Conservation (phyloP, 2,113 vertebrate genomes). For the Corythaeola cristata region DNA sequence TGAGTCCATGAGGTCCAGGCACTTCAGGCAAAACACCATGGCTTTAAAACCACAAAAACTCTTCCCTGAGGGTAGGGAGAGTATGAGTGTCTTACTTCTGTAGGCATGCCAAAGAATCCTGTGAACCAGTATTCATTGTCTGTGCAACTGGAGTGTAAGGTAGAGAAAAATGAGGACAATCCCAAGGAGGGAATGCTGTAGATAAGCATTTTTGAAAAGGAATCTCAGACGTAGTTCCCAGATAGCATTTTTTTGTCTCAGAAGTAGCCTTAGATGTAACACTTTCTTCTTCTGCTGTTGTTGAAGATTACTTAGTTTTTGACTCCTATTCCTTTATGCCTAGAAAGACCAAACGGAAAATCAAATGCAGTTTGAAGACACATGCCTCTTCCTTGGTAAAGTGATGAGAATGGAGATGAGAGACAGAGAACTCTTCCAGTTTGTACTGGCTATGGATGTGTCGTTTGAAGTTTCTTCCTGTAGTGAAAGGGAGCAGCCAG, state of each 20-base stretch:
- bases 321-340: not conserved
- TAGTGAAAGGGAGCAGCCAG: not conserved
- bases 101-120: not conserved
- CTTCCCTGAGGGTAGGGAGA: not conserved
- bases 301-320: not conserved
- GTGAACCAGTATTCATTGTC: not conserved
- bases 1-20: not conserved
- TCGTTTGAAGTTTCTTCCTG: not conserved
- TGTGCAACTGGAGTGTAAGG: not conserved
- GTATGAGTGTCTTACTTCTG: not conserved
- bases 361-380: not conserved
- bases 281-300: not conserved
- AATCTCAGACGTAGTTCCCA: not conserved
- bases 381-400: not conserved
- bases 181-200: not conserved
- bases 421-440: not conserved
- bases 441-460: not conserved
- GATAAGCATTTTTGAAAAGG: not conserved
- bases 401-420: not conserved
- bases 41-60: not conserved
- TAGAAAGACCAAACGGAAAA: not conserved
- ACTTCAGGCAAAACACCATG: not conserved
- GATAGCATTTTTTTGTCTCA: not conserved
- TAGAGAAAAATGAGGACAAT: not conserved
- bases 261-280: not conserved